Evolutionary conservation across 1,140 invertebrate genomes (phyloP).

Genomic region (Drosophila kepulauana): DNA sequence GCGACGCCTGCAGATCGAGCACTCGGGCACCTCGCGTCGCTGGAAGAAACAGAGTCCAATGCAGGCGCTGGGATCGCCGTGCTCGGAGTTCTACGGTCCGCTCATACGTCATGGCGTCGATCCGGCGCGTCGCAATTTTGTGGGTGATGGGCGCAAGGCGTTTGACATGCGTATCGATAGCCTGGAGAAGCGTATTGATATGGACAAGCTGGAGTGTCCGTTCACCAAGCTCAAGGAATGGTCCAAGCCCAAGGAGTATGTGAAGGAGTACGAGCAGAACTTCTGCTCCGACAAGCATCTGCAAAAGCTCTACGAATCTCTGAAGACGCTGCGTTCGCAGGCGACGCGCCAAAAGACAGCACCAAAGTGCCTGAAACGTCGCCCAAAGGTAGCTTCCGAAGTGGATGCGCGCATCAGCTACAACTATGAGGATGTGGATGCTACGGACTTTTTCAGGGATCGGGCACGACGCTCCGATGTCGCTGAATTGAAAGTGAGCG

Average conservation of each 20-base stretch:
- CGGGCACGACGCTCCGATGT: background rate
- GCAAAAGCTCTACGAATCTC: constrained; percentile 70
- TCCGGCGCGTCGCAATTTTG: constrained; percentile 85
- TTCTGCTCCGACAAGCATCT: constrained; percentile 75
- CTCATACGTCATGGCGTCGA: constrained; percentile 86
- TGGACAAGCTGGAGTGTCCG: constrained; percentile 59
- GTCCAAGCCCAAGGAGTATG: constrained; percentile 71
- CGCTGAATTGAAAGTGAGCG: too few relatives aligned
- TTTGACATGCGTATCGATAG: constrained; percentile 80
- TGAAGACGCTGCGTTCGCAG: constrained; percentile 44
- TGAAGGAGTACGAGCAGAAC: constrained; percentile 74
- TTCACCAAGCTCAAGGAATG: constrained; percentile 73
- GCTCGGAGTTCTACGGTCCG: constrained; percentile 86
- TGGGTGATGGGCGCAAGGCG: constrained; percentile 52
- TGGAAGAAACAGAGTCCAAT: constrained; percentile 84
- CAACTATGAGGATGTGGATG: constrained; percentile 18
- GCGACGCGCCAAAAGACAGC: constrained; percentile 42
- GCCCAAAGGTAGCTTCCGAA: background rate
- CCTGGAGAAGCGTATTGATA: constrained; percentile 64
- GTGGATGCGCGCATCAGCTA: background rate
- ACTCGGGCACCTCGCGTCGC: constrained; percentile 48
- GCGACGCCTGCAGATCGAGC: constrained; percentile 54
- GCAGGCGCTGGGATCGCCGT: constrained; percentile 84
- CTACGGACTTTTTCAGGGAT: constrained; percentile 3
- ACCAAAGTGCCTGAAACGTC: constrained; percentile 54